Percentiles rank a stretch among this genome's conserved stretches.
Evolutionary conservation across 35 echinoderm and acorn worm genomes (phyloP).

Genomic region (Chiridota heheva): DNA sequence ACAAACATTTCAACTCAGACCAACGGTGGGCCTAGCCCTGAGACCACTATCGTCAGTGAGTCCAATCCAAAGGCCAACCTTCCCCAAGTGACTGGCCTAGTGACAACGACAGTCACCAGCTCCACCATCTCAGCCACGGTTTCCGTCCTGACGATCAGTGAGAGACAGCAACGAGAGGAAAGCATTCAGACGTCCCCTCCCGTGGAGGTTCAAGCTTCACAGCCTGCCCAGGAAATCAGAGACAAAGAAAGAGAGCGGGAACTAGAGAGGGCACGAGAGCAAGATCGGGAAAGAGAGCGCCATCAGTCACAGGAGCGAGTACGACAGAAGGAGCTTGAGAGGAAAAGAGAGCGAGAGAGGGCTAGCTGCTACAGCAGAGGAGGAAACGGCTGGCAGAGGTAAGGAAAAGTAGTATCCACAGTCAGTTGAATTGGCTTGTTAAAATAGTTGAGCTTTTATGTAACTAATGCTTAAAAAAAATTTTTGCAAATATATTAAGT

Average conservation of each 20-base stretch:
- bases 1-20: constrained; percentile 42
- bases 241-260: no score
- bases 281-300: not conserved
- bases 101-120: constrained; percentile 23
- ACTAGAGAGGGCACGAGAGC: no score
- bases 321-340: constrained; percentile 17
- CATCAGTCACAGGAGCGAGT: constrained; percentile 12
- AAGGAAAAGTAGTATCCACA: no score
- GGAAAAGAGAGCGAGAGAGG: constrained; percentile 32
- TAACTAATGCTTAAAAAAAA: no score
- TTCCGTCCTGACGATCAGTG: not conserved
- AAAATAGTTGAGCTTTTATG: no score
- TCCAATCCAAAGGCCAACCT: constrained; percentile 21
- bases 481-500: no score
- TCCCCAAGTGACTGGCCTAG: not conserved
- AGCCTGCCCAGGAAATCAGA: no score
- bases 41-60: constrained; percentile 22
- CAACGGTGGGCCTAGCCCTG: constrained; percentile 51
- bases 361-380: constrained; percentile 26
- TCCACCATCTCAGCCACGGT: not conserved
- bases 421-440: no score
- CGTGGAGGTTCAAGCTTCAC: no score
- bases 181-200: no score
- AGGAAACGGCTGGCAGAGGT: no score
- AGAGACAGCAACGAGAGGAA: constrained; percentile 15